Evolutionary conservation across 1,140 invertebrate species (phyloP), one percentile per base, ranked within the genome.

Genomic region (Aphelenchoides fujianensis): DNA sequence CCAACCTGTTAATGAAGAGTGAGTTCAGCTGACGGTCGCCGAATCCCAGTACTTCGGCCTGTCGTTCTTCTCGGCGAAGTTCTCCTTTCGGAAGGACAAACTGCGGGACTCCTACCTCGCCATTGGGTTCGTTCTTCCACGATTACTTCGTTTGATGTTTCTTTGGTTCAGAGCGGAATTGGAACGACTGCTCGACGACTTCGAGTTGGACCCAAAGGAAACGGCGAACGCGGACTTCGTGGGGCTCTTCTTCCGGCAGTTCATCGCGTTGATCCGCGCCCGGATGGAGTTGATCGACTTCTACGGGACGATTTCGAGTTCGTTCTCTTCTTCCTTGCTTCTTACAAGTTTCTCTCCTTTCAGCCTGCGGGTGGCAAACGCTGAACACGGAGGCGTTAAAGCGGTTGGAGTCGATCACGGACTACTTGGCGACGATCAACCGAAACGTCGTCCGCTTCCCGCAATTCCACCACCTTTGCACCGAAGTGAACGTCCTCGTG

Each of bases 71-170:
- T 12, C 48, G n/a, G 36, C 74, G 3, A 73, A 73, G 35, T 73
- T 73, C 53, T 75, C 71, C 28, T 73, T 73, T 48, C 73, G 73
- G n/a, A 73, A 76, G 41, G 71, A 73, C 7, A 76, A 41, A 32
- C 28, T 73, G 48, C 52, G 74, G 7, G 71, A 73, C 23, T 31
- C 19, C 7, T 73, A 73, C 35, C 16, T n/a, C 7, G 53, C 0
- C 23, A 34, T 73, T n/a, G 70, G 37, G 71, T 73, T 72, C 30
- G 12, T 71, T 19, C 7, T 59, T 59, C 5, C 28, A 12, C 41
- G 16, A 1, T 30, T 61, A 30, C 16, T 61, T 2, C 16, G 16
- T n/a, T n/a, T 61, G 1, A 30, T 61, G n/a, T 61, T 61, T n/a
- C n/a, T 30, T 61, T n/a, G n/a, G 61, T 71, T 74, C 48, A 72